Conservation (phyloP, 1,140 invertebrate genomes). For the Drosophila kurseongensis region DNA sequence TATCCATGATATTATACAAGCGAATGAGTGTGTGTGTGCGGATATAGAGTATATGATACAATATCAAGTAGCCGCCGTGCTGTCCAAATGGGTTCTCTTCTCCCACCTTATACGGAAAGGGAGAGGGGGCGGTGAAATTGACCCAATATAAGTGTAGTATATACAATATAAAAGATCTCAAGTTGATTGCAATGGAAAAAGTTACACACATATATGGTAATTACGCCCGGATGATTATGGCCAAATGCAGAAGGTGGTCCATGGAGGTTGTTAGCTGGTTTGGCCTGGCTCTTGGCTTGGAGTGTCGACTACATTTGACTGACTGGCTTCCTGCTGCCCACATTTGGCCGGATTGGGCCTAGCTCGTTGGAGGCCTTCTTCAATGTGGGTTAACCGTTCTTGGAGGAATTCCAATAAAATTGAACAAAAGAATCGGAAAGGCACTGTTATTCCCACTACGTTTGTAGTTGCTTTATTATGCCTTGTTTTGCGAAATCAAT, state of each 20-base stretch:
- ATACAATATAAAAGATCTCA: constrained; percentile 50
- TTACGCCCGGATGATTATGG: constrained; percentile 63
- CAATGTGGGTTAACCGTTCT: constrained; percentile 75
- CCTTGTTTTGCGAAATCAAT: background rate
- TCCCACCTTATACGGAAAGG: constrained; percentile 3
- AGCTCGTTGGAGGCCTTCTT: constrained; percentile 31
- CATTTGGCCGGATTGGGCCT: constrained; percentile 29
- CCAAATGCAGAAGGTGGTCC: constrained; percentile 58
- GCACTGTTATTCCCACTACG: background rate
- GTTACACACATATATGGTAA: constrained; percentile 70
- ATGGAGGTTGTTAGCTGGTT: constrained; percentile 14
- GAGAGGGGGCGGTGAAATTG: constrained; percentile 21
- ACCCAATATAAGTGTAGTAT: constrained; percentile 39
- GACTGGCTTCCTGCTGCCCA: constrained; percentile 58
- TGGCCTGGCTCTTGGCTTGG: constrained; percentile 3
- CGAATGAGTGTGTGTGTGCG: constrained; percentile 2
- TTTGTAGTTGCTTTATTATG: background rate
- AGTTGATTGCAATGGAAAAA: constrained; percentile 55
- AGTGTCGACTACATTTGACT: constrained; percentile 3
- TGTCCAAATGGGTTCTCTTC: constrained; percentile 41
- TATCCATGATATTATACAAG: constrained; percentile 24
- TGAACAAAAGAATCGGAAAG: constrained; percentile 15
- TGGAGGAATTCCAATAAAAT: constrained; percentile 48
- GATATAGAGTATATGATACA: constrained; percentile 15
- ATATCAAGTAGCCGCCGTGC: constrained; percentile 43